These are phyloP conservation scores for Ceraclea dissimilis DNA, from an alignment of 2,888 invertebrate genomes.

Conservation along the genomic window DNA sequence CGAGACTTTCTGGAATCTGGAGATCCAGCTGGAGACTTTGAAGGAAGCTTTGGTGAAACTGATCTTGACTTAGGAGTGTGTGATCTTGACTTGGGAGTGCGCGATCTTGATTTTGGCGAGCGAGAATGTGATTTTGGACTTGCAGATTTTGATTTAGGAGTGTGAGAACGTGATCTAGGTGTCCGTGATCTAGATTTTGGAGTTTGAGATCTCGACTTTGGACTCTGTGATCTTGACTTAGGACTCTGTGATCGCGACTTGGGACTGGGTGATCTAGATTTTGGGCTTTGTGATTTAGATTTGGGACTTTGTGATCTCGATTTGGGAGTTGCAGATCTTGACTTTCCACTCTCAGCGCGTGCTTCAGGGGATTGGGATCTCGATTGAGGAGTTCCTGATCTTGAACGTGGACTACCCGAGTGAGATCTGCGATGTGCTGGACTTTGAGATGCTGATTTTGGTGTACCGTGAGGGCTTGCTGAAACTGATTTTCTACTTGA, in stretches of 20 bases:
- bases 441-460: slow-evolving; percentile 32
- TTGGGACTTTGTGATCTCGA: slow-evolving; percentile 34
- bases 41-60: slow-evolving; percentile 25
- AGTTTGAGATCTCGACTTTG: slow-evolving; percentile 23
- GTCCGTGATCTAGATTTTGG: slow-evolving; percentile 21
- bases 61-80: slow-evolving; percentile 6
- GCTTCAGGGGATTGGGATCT: slow-evolving; percentile 30
- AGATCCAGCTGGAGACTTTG: slow-evolving; percentile 24
- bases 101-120: slow-evolving; percentile 23
- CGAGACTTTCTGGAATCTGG: slow-evolving; percentile 38
- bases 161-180: slow-evolving; percentile 14
- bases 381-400: slow-evolving; percentile 33
- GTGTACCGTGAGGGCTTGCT: slow-evolving; percentile 26
- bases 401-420: slow-evolving; percentile 22
- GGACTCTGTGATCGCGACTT: slow-evolving; percentile 20
- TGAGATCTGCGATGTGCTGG: slow-evolving; percentile 27
- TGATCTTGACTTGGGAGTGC: slow-evolving; percentile 23
- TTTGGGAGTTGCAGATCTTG: slow-evolving; percentile 32
- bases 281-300: slow-evolving; percentile 6
- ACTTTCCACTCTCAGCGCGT: slow-evolving; percentile 30
- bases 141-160: slow-evolving; percentile 26
- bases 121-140: slow-evolving; percentile 22
- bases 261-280: slow-evolving; percentile 9
- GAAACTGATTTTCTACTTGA: slow-evolving; percentile 22
- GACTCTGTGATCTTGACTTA: slow-evolving; percentile 25